Evolutionary conservation across 2,888 invertebrate genomes (phyloP).

Genomic region (Heliothis peltigera): DNA sequence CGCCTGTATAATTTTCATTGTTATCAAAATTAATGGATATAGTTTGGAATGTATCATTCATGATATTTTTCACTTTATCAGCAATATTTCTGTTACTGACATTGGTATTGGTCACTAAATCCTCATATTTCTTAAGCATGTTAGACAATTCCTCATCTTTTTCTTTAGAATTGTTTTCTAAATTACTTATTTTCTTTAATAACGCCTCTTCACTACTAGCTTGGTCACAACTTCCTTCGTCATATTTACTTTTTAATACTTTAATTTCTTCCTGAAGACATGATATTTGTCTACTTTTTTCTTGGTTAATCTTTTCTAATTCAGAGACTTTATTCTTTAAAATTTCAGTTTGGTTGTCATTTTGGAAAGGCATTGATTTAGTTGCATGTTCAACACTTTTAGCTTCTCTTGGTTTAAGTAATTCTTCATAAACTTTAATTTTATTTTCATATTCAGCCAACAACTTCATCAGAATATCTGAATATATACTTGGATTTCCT

Average conservation of each 20-base stretch:
- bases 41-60: constrained; percentile 83
- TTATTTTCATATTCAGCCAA: constrained; percentile 83
- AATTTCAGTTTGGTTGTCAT: constrained; percentile 43
- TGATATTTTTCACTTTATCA: constrained; percentile 77
- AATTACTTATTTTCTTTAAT: constrained; percentile 60
- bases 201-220: constrained; percentile 55
- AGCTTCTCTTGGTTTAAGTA: constrained; percentile 67
- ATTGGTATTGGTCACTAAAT: constrained; percentile 38
- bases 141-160: constrained; percentile 62
- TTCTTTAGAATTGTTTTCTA: constrained; percentile 60
- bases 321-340: constrained; percentile 62
- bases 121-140: constrained; percentile 49
- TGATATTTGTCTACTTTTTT: constrained; percentile 68
- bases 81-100: constrained; percentile 58
- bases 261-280: constrained; percentile 67
- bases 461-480: constrained; percentile 77
- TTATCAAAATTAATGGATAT: constrained; percentile 77
- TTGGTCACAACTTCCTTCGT: constrained; percentile 33
- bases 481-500: constrained; percentile 66
- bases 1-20: constrained; percentile 73
- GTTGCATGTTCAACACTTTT: constrained; percentile 50
- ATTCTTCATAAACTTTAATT: constrained; percentile 81
- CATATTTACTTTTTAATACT: constrained; percentile 58
- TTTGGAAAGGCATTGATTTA: constrained; percentile 17
- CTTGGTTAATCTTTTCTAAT: constrained; percentile 63